These are phyloP conservation scores for Lordiphosa andalusiaca DNA, from an alignment of 2,888 invertebrate species.

Conservation along the genomic window DNA sequence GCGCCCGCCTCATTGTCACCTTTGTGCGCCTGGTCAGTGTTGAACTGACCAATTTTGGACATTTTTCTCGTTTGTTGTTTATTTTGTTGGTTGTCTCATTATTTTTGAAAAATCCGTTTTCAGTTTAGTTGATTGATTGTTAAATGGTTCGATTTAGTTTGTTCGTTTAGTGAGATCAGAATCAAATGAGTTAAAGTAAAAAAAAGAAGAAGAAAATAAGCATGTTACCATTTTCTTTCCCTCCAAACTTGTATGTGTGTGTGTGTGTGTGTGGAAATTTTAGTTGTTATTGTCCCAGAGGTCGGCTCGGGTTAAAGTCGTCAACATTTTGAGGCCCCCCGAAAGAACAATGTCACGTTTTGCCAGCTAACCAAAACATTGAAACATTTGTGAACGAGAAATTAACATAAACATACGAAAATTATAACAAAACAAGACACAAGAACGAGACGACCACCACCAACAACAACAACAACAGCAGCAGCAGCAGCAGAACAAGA, in stretches of 20 bases:
- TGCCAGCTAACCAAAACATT: slow-evolving; percentile 5
- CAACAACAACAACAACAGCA: slow-evolving; percentile 9
- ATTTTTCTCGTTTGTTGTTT: slow-evolving; percentile 6
- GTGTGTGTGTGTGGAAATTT: slow-evolving; percentile 25
- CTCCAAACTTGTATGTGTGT: neutral
- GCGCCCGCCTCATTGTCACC: slow-evolving; percentile 39
- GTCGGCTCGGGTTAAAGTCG: slow-evolving; percentile 65
- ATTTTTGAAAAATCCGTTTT: slow-evolving; percentile 26
- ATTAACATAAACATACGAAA: slow-evolving; percentile 65
- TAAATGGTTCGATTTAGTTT: slow-evolving; percentile 62
- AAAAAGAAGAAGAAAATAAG: no score
- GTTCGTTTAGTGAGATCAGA: slow-evolving; percentile 4
- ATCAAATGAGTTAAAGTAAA: no score
- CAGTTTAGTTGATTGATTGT: slow-evolving; percentile 61
- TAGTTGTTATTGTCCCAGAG: slow-evolving; percentile 22
- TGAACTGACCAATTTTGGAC: slow-evolving; percentile 59
- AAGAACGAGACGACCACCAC: slow-evolving; percentile 31
- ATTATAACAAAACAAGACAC: slow-evolving; percentile 59
- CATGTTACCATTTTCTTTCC: no score
- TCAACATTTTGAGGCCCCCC: slow-evolving; percentile 32
- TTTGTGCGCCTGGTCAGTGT: slow-evolving; percentile 39
- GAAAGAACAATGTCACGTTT: slow-evolving; percentile 35
- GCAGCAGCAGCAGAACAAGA: slow-evolving; percentile 40
- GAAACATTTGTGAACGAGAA: slow-evolving; percentile 33
- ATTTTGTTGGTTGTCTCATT: slow-evolving; percentile 36